Conservation (phyloP, 2,888 invertebrate genomes). For the Aromia moschata region DNA sequence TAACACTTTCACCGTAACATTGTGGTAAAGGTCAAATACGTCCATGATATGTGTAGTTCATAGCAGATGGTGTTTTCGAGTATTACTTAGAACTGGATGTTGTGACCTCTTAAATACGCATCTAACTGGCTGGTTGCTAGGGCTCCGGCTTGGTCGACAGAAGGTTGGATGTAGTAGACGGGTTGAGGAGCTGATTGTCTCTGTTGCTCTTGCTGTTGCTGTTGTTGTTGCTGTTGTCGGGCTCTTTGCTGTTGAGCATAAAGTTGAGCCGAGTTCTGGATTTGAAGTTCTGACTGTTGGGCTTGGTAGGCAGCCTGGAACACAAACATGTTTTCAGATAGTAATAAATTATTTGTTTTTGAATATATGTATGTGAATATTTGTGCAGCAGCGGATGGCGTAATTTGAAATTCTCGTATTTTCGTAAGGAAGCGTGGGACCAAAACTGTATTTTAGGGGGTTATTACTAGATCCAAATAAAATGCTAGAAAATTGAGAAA, state of each 20-base stretch:
- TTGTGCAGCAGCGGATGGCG: no score
- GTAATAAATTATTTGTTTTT: no score
- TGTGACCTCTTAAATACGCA: slow-evolving; percentile 79
- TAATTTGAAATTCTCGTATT: no score
- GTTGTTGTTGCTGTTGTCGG: slow-evolving; percentile 60
- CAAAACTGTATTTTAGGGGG: no score
- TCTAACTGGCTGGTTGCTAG: slow-evolving; percentile 78
- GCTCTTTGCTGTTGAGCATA: slow-evolving; percentile 64
- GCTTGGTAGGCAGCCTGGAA: slow-evolving; percentile 65
- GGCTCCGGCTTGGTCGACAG: slow-evolving; percentile 50
- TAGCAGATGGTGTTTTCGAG: slow-evolving; percentile 33
- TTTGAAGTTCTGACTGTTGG: slow-evolving; percentile 73
- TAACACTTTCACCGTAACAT: slow-evolving; percentile 50
- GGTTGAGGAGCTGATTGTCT: slow-evolving; percentile 59
- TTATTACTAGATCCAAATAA: no score
- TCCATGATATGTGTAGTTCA: slow-evolving; percentile 37
- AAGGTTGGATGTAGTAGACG: slow-evolving; percentile 70
- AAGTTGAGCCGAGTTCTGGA: slow-evolving; percentile 67
- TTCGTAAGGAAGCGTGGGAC: no score
- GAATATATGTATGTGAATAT: no score
- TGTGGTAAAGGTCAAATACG: slow-evolving; percentile 42
- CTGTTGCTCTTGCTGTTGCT: slow-evolving; percentile 53
- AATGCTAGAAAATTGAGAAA: no score
- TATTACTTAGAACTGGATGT: slow-evolving; percentile 69
- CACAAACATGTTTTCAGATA: no score